Conservation (phyloP, 2,888 invertebrate genomes). For the Cheilosia pagana region DNA sequence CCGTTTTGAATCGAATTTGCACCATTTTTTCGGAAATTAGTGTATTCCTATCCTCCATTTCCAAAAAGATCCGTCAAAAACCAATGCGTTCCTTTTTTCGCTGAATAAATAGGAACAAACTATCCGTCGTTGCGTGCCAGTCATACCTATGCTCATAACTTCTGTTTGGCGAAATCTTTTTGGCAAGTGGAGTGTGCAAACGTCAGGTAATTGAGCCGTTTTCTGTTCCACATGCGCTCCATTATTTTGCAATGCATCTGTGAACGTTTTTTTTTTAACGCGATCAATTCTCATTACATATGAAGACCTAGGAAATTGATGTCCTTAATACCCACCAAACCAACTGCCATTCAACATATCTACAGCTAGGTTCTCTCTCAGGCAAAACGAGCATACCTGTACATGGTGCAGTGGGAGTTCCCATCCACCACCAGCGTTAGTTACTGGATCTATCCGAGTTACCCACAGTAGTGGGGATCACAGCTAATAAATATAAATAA, state of each 20-base stretch:
- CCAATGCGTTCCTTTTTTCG: too few relatives aligned
- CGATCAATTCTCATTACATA: background rate
- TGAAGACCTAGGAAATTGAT: background rate
- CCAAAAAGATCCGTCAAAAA: too few relatives aligned
- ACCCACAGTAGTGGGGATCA: constrained; percentile 42
- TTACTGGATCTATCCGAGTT: constrained; percentile 48
- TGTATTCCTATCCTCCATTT: too few relatives aligned
- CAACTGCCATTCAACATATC: constrained; percentile 28
- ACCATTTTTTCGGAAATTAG: too few relatives aligned
- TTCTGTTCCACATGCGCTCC: too few relatives aligned
- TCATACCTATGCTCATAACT: too few relatives aligned
- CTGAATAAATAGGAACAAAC: too few relatives aligned
- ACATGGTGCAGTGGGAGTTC: constrained; percentile 60
- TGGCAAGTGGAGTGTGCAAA: too few relatives aligned
- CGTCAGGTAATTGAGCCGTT: too few relatives aligned
- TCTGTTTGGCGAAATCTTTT: too few relatives aligned
- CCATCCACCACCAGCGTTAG: constrained; percentile 59
- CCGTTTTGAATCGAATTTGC: too few relatives aligned
- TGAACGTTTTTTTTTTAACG: background rate
- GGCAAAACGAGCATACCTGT: background rate
- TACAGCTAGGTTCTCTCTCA: constrained; percentile 37
- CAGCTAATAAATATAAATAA: constrained; percentile 53
- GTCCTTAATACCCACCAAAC: constrained; percentile 41
- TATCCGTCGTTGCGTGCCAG: too few relatives aligned
- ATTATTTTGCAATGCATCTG: background rate